A percentile compares a stretch with the other conserved stretches of the same genome.
These are phyloP conservation scores for Hydriomena furcata DNA, from an alignment of 2,888 invertebrate species.

Conservation along the genomic window DNA sequence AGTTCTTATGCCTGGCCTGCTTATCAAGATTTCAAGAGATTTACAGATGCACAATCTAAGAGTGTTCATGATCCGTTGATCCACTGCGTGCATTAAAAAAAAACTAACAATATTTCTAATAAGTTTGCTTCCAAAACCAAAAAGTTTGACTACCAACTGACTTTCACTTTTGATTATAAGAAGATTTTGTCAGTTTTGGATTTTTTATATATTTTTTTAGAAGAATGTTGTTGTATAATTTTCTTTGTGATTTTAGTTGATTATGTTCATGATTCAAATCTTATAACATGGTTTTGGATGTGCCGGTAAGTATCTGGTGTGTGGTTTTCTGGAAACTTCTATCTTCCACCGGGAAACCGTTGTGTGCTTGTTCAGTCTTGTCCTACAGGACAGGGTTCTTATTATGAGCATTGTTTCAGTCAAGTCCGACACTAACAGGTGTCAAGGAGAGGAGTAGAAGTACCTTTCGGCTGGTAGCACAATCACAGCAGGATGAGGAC, in stretches of 20 bases:
- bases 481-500: slow-evolving; percentile 53
- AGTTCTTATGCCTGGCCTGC: background rate
- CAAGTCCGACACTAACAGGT: background rate
- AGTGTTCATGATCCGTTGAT: no score
- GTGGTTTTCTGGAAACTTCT: no score
- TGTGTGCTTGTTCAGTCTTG: background rate
- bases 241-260: background rate
- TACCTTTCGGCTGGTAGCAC: slow-evolving; percentile 42
- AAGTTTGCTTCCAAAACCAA: no score
- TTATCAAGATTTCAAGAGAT: slow-evolving; percentile 5
- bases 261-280: background rate
- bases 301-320: background rate
- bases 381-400: no score
- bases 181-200: no score
- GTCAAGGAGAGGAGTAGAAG: slow-evolving; percentile 5
- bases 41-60: slow-evolving; percentile 2
- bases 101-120: no score
- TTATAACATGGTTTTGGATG: background rate
- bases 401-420: background rate
- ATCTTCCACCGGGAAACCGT: no score
- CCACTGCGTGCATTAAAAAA: no score
- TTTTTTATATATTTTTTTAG: background rate
- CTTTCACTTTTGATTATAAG: no score
- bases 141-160: no score
- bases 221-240: background rate